These are phyloP conservation scores for Scarus forsteni DNA, from an alignment of 2,797 vertebrate genomes.

Conservation along the genomic window DNA sequence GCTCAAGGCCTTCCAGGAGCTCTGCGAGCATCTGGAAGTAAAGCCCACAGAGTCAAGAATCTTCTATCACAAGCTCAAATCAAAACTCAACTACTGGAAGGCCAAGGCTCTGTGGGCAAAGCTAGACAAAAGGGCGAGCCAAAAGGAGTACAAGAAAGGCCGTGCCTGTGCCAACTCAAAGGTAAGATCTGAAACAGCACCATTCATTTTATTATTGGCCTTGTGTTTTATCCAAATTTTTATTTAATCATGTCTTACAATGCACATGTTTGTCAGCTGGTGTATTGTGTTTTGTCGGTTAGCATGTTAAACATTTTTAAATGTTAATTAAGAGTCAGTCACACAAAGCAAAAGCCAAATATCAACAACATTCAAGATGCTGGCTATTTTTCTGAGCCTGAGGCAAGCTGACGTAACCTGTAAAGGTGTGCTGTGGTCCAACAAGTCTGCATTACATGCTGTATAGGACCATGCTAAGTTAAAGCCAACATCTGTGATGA, in stretches of 20 bases:
- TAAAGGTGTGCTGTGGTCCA: too few relatives aligned
- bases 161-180: constrained; percentile 93
- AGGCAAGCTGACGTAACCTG: too few relatives aligned
- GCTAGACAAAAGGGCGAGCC: constrained; percentile 94
- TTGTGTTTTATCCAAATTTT: neutral
- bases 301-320: too few relatives aligned
- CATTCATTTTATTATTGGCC: neutral
- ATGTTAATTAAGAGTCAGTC: too few relatives aligned
- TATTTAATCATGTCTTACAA: constrained; percentile 24
- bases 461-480: too few relatives aligned
- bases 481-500: too few relatives aligned
- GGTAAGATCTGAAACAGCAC: constrained; percentile 75
- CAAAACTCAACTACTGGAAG: constrained; percentile 99
- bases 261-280: neutral
- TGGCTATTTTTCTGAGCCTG: too few relatives aligned
- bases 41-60: constrained; percentile 92
- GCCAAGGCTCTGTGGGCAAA: constrained; percentile 99
- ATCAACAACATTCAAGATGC: too few relatives aligned
- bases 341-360: too few relatives aligned
- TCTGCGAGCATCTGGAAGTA: constrained; percentile 94
- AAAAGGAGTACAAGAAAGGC: constrained; percentile 98
- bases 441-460: too few relatives aligned
- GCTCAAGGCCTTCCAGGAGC: constrained; percentile 96
- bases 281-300: too few relatives aligned
- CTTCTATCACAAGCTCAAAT: constrained; percentile 98